phyloP scores from a whole-genome alignment of 2,113 vertebrate genomes.

The Ramphastos sulfuratus region DNA sequence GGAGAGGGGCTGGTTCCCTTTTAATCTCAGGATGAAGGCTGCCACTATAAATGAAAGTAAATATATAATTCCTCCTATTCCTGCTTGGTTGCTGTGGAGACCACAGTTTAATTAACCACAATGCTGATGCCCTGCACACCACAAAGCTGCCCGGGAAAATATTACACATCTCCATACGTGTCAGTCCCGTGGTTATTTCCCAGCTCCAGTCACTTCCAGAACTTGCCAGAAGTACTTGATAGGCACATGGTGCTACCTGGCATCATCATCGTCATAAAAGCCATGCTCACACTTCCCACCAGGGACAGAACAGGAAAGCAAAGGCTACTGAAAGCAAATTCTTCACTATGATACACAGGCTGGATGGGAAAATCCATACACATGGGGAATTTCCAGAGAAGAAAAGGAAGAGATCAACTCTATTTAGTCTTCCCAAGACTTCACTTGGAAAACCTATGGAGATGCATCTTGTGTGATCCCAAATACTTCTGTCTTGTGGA shows the following conservation, averaged over 20 bases:
- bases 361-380: background rate
- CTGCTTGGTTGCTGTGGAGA: slow-evolving; percentile 39
- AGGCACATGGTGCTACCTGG: background rate
- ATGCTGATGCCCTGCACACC: background rate
- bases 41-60: slow-evolving; percentile 60
- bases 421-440: background rate
- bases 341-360: rapidly evolving
- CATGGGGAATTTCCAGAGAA: background rate
- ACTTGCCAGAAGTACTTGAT: slow-evolving; percentile 9
- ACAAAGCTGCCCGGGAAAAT: slow-evolving; percentile 35
- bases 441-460: background rate
- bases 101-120: slow-evolving; percentile 45
- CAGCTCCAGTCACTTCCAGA: background rate
- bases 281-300: background rate
- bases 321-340: background rate
- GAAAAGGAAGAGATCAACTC: background rate
- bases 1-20: slow-evolving; percentile 22
- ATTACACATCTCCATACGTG: background rate
- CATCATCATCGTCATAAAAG: background rate
- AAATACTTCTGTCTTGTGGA: background rate
- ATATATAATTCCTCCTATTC: slow-evolving; percentile 56
- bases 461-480: rapidly evolving
- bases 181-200: background rate
- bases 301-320: background rate
- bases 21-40: slow-evolving; percentile 56